phyloP scores from a whole-genome alignment of 2,113 vertebrate species.

The Tylochromis polylepis region DNA sequence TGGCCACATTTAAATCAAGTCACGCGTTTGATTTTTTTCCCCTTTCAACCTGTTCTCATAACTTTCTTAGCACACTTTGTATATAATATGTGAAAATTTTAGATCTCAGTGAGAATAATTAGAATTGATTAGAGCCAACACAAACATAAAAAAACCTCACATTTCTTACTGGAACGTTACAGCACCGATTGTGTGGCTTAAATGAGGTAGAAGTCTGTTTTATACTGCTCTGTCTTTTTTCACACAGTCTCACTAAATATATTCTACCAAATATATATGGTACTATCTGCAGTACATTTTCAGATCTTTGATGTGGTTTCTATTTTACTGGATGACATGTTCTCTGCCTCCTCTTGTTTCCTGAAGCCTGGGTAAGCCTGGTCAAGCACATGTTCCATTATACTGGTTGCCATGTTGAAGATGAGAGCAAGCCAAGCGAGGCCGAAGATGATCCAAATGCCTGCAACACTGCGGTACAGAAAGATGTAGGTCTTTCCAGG shows the following conservation, averaged over 20 bases:
- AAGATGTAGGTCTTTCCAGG: constrained; percentile 70
- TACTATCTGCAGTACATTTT: constrained; percentile 4
- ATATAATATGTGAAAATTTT: neutral
- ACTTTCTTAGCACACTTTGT: neutral
- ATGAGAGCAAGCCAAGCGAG: constrained; percentile 71
- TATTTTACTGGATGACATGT: constrained; percentile 50
- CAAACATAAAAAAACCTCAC: too few species aligned
- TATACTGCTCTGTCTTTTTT: neutral
- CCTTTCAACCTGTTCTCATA: neutral
- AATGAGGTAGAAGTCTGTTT: neutral
- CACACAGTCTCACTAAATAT: neutral
- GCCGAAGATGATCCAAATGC: constrained; percentile 72
- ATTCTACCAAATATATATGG: neutral
- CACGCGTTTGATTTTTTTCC: neutral
- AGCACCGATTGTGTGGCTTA: neutral
- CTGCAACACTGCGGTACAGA: constrained; percentile 72
- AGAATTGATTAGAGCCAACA: neutral
- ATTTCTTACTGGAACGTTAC: too few species aligned
- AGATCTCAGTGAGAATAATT: neutral
- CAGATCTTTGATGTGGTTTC: constrained; percentile 71
- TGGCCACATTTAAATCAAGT: neutral
- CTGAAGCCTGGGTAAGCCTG: constrained; percentile 55
- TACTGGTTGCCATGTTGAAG: constrained; percentile 71
- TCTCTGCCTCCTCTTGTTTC: constrained; percentile 50
- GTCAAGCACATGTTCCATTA: constrained; percentile 73